These are phyloP conservation scores for Ctenosaura bakeri DNA, from an alignment of 2,797 vertebrate genomes.

Conservation along the genomic window DNA sequence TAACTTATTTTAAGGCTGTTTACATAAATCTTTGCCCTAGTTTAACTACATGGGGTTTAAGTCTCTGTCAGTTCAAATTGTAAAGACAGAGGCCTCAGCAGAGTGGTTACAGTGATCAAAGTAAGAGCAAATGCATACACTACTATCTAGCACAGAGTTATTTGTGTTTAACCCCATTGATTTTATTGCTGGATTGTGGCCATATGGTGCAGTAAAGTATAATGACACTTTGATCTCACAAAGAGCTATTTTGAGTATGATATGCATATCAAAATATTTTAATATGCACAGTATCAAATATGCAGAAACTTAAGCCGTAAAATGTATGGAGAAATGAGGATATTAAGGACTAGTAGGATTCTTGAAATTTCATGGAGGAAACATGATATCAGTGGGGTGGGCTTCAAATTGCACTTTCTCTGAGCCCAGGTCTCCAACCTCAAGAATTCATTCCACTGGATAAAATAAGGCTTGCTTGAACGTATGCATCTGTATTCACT, in stretches of 20 bases:
- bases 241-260: constrained; percentile 2
- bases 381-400: not conserved
- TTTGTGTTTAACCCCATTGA: not conserved
- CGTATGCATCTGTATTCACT: not conserved
- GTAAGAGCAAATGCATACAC: not conserved
- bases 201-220: not conserved
- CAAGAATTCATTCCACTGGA: not conserved
- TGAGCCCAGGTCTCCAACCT: not conserved
- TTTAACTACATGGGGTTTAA: constrained; percentile 24
- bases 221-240: not conserved
- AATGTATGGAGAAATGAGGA: not conserved
- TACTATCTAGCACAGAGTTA: not conserved
- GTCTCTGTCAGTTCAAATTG: constrained; percentile 39
- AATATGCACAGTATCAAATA: constrained; percentile 9
- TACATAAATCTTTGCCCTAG: constrained; percentile 1
- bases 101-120: not conserved
- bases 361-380: not conserved
- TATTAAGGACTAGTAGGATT: not conserved
- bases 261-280: not conserved
- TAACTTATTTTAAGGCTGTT: not conserved
- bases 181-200: not conserved
- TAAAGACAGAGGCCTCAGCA: not conserved
- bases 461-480: not conserved
- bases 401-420: not conserved
- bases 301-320: not conserved